These are phyloP conservation scores for Caenorhabditis wallacei DNA, from an alignment of 2,888 invertebrate species.

Conservation along the genomic window DNA sequence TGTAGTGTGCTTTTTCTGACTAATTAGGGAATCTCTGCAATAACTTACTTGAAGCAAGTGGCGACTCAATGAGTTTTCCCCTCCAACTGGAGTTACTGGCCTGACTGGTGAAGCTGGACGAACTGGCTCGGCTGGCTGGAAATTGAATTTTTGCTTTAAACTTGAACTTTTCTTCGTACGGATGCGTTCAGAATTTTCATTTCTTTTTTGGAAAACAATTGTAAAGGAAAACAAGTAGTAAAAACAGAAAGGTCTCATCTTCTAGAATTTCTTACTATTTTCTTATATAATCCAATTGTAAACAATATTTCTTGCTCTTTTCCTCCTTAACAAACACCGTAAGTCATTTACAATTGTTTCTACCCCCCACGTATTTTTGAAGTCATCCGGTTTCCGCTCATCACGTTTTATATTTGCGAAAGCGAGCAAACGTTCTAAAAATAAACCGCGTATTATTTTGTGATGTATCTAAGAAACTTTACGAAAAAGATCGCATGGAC, in stretches of 20 bases:
- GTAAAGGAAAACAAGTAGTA: neutral
- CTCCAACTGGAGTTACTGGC: constrained; percentile 74
- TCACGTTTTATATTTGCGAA: neutral
- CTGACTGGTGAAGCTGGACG: constrained; percentile 78
- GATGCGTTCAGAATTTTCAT: too few species aligned
- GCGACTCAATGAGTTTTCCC: constrained; percentile 44
- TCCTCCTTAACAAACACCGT: constrained; percentile 20
- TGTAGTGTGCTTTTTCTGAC: neutral
- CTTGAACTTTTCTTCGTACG: too few species aligned
- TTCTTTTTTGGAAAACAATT: neutral
- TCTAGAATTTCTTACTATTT: neutral
- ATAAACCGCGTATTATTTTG: neutral
- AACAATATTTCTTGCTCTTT: constrained; percentile 16
- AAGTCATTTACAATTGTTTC: constrained; percentile 33
- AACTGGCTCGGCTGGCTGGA: constrained; percentile 81
- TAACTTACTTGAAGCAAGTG: constrained; percentile 59
- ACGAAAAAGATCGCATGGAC: neutral
- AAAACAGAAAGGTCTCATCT: neutral
- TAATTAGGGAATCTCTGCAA: neutral
- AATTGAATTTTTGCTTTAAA: constrained; percentile 17
- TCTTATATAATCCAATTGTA: constrained; percentile 38
- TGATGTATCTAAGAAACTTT: neutral
- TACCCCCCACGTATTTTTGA: constrained; percentile 9
- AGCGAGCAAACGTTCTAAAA: neutral
- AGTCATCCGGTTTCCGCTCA: constrained; percentile 35